Evolutionary conservation across 2,888 invertebrate species (phyloP).

Genomic region (Eutolmus rufibarbis): DNA sequence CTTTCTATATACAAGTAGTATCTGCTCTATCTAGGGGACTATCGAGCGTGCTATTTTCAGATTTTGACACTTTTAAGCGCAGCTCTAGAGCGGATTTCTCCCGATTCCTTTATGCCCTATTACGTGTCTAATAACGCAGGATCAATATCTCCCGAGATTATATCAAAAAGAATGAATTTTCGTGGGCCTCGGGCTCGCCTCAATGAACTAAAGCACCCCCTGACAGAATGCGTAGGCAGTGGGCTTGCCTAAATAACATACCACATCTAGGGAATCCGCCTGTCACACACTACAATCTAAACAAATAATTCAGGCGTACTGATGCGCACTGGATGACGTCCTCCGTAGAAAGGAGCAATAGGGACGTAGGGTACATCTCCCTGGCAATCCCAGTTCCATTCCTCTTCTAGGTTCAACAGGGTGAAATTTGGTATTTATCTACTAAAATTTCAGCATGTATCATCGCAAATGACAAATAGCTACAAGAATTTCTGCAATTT

Average conservation of each 20-base stretch:
- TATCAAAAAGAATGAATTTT: neutral
- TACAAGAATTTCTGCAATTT: neutral
- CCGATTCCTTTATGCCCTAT: neutral
- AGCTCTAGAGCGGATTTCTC: neutral
- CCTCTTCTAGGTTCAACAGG: neutral
- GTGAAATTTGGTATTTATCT: neutral
- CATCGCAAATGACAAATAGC: neutral
- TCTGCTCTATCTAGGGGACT: constrained; percentile 9
- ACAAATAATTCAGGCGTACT: neutral
- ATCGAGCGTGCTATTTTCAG: constrained; percentile 35
- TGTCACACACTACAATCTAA: neutral
- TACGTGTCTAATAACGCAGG: neutral
- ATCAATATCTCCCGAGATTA: neutral
- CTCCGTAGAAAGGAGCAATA: neutral
- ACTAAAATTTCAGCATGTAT: neutral
- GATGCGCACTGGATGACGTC: neutral
- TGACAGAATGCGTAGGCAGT: neutral
- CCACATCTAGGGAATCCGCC: neutral
- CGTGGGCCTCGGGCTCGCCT: neutral
- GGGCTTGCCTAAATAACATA: neutral
- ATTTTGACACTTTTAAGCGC: constrained; percentile 22
- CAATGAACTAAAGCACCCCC: neutral
- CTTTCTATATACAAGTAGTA: constrained; percentile 15
- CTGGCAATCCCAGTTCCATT: neutral
- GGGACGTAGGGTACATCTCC: neutral